Evolutionary conservation across 1,140 invertebrate genomes (phyloP), one percentile per base, ranked within the genome.

Genomic region (Cydia fagiglandana): DNA sequence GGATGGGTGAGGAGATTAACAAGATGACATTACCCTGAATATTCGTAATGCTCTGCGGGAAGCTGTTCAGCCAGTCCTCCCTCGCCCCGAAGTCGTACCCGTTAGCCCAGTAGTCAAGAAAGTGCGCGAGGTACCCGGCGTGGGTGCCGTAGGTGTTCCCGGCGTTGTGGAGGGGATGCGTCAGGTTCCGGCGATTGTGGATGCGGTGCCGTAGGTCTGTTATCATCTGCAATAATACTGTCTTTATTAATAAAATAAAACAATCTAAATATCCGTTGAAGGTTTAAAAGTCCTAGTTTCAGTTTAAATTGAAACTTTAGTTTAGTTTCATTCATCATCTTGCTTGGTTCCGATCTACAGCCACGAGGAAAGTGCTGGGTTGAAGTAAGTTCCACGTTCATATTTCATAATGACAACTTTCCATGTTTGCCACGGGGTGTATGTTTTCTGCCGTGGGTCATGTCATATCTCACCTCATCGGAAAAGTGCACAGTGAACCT

Each of bases 401-500:
- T 34, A 6, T 34, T 34, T 5, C 5, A 34, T 6, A 5, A 6
- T 41, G 38, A 41, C 38, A 41, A 41, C 38, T 0, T 41, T 41
- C 38, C 38, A 41, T 41, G 1, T 41, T 7, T 7, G 5, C 34
- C 2, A 34, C 6, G 34, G 34, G 34, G 30, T 3, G 34, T 41
- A 9, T 41, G 38, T 41, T 9, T 41, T 41, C 7, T 41, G 38
- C 9, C 9, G 1, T 41, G 7, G 38, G 5, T 64, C n/a, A 20
- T 61, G 56, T 12, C n/a, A 13, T 10, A 64, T 34, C 64, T 64
- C 4, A 68, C 64, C 64, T 68, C 30, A 6, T 68, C 64, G 0
- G 64, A 68, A 2, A 68, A 68, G 10, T 68, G 15, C 5, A 68
- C 30, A n/a, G 10, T 68, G 30, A 68, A 7, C 86, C 88, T 9